phyloP scores from a whole-genome alignment of 2,888 invertebrate species.

The Metalampra italica region DNA sequence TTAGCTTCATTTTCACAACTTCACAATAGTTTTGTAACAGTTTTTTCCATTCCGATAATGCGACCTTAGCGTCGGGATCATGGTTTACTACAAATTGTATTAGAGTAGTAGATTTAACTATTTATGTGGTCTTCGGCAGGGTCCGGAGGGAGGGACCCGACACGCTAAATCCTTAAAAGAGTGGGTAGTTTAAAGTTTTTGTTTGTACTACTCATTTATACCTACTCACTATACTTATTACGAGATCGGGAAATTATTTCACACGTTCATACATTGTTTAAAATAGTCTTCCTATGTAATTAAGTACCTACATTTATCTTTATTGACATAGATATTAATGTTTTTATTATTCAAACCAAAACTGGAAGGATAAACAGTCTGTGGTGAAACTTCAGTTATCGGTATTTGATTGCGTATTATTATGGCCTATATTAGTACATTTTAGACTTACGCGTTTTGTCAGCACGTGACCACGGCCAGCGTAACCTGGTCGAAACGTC shows the following conservation, averaged over 20 bases:
- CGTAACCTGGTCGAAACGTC: too few relatives aligned
- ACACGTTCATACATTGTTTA: neutral
- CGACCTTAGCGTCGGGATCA: slow-evolving; percentile 76
- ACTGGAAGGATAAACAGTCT: too few relatives aligned
- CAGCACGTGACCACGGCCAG: too few relatives aligned
- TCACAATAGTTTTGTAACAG: slow-evolving; percentile 55
- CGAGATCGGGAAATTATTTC: neutral
- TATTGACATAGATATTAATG: too few relatives aligned
- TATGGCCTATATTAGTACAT: too few relatives aligned
- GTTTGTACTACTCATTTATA: too few relatives aligned
- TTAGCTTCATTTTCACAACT: slow-evolving; percentile 45
- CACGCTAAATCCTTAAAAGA: slow-evolving; percentile 6
- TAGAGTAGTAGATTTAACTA: slow-evolving; percentile 76
- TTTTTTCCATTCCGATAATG: slow-evolving; percentile 78
- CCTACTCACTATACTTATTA: neutral
- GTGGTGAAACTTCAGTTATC: too few relatives aligned
- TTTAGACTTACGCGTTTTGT: too few relatives aligned
- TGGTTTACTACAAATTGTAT: slow-evolving; percentile 79
- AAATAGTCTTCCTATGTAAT: neutral
- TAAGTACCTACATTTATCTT: neutral
- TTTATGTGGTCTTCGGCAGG: slow-evolving; percentile 48
- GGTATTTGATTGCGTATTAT: too few relatives aligned
- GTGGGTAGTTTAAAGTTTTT: slow-evolving; percentile 8
- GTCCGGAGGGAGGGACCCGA: slow-evolving; percentile 5
- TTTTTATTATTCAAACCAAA: too few relatives aligned